Percentiles rank a stretch among this genome's conserved stretches.
Evolutionary conservation across 1,140 invertebrate species (phyloP).

Genomic region (Drosophila dunni): DNA sequence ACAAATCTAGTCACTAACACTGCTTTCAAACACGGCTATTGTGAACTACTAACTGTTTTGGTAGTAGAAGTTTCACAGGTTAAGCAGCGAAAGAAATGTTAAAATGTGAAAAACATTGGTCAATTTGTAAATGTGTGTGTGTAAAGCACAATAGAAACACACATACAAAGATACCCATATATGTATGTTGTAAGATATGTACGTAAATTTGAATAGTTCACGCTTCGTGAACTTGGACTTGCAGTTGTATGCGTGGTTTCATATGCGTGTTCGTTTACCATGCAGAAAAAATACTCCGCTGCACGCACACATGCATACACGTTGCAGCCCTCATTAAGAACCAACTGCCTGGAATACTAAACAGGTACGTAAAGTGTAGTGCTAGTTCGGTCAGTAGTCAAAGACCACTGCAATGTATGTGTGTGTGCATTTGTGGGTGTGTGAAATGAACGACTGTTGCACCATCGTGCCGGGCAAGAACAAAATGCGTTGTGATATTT

Average conservation of each 20-base stretch:
- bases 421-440: no score
- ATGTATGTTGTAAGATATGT: not conserved
- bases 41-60: constrained; percentile 29
- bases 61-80: constrained; percentile 11
- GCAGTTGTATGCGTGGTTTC: constrained; percentile 1
- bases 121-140: constrained; percentile 3
- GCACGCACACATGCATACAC: not conserved
- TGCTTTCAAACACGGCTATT: not conserved
- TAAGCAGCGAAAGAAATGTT: constrained; percentile 9
- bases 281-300: constrained; percentile 3
- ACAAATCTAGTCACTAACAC: not conserved
- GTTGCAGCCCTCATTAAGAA: not conserved
- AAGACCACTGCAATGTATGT: no score
- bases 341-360: not conserved
- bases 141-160: constrained; percentile 1
- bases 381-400: not conserved
- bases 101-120: not conserved
- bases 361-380: not conserved
- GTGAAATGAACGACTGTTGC: no score
- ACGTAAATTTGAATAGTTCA: constrained; percentile 1
- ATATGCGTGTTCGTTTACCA: not conserved
- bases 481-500: no score
- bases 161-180: not conserved
- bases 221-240: constrained; percentile 18
- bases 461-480: no score